phyloP scores from a whole-genome alignment of 92 coral and sea anemone species.

The Phenganax stokvisi region DNA sequence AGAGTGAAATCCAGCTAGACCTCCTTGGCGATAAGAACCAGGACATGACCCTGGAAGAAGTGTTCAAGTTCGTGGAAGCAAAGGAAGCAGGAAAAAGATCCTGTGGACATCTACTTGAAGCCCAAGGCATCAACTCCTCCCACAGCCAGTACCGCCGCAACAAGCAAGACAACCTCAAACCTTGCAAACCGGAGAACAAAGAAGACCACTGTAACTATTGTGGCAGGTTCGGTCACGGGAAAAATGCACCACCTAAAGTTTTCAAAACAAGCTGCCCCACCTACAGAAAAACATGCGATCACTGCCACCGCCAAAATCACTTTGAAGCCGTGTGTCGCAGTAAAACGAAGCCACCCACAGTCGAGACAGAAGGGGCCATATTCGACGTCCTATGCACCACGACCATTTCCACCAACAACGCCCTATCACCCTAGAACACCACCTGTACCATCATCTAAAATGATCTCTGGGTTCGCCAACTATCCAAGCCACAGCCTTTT shows the following conservation, averaged over 20 bases:
- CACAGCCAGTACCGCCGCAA: neutral
- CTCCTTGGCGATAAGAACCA: constrained; percentile 5
- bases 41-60: neutral
- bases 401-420: too few relatives aligned
- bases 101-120: neutral
- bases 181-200: neutral
- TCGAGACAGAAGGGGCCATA: neutral
- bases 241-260: too few relatives aligned
- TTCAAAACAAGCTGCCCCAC: neutral
- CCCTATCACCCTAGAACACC: neutral
- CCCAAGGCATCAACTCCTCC: neutral
- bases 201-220: too few relatives aligned
- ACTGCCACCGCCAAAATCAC: neutral
- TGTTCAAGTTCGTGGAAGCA: neutral
- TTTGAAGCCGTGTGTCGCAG: neutral
- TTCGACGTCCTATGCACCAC: too few relatives aligned
- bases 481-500: neutral
- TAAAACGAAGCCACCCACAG: neutral
- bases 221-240: too few relatives aligned
- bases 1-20: constrained; percentile 14
- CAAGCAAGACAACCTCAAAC: neutral
- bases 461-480: neutral
- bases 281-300: neutral
- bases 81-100: neutral
- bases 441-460: too few relatives aligned